Base-by-base conservation (phyloP, 2,113 vertebrate genomes). In the Platanista minor region DNA sequence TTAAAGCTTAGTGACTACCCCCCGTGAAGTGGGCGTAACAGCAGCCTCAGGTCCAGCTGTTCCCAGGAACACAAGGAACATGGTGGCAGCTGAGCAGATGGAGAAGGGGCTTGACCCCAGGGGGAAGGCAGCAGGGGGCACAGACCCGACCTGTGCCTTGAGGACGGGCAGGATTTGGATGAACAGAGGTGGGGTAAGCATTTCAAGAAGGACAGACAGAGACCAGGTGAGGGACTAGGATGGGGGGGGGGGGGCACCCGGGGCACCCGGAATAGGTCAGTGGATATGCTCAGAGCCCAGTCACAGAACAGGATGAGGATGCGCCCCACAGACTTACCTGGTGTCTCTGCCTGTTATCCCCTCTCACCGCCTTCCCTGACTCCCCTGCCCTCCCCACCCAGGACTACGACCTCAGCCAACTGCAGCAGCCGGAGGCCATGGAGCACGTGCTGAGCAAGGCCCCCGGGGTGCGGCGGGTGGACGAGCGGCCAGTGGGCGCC, bases 351-450 rank as follows among this genome's bases (percentile, higher is more conserved):
- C 64, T 13, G 20, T 1, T 1, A 2, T 5, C 67, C 33, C 21
- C 2, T 0, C 5, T 6, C 8, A 1, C 46, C 77, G 64, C 33
- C 36, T 15, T 9, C 0, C 57, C 82, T 69, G 80, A 54, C 93
- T 87, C 97, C 81, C 2, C 69, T 95, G 57, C 83, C 75, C 90
- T 49, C 78, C 75, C 90, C 54, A n/a, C 69, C 96, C 92, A 99
- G 99, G 99, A 99, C 99, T 99, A 99, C 0, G 99, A 99, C 98
- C 99, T 99, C 98, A 99, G 99, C 98, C 99, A 99, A 98, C 98
- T 99, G 80, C 99, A 99, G 98, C 99, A 99, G 98, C 99, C 99
- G 0, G 99, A 99, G 98, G 99, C 99, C 92, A 98, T 99, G 98
- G 99, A 99, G 92, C 99, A 99, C n/a, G 99, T 99, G 97, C 99